Evolutionary conservation across 2,888 invertebrate genomes (phyloP), one percentile per base, ranked within the genome.

Genomic region (Troilus luridus): DNA sequence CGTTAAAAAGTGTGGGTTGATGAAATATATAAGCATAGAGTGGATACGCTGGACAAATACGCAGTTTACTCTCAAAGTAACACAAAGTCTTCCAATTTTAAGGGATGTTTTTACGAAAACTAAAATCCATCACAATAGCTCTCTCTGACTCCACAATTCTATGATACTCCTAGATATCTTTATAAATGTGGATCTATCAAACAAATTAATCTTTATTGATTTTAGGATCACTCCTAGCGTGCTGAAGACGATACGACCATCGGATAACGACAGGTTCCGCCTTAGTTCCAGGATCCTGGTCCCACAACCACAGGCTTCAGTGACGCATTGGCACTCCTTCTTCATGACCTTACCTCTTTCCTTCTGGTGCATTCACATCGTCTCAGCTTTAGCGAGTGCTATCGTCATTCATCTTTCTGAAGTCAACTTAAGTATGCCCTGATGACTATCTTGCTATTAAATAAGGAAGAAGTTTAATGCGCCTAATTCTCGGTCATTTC

Each of bases 381-480:
- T 58, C 56, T 85, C n/a, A 19, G 56, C 85, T 12, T n/a, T 56
- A 54, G 56, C 41, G 0, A 85, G 56, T 56, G 56, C 85, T n/a
- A n/a, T 58, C 85, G 56, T 85, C 85, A 85, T 85, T 8, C 56
- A 85, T 56, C n/a, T 85, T n/a, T 41, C 17, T 41, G 72, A 77
- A 77, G 17, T 77, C 72, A 41, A 77, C 41, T 77, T 41, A 41
- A 77, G 72, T 77, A 77, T 41, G 72, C 17, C 9, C 27, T 24
- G 11, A 67, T 24, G 21, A 21, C 21, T 64, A n/a, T n/a, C 21
- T 64, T 2, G 6, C 6, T 60, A 17, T 60, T n/a, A n/a, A n/a
- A n/a, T n/a, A n/a, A n/a, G n/a, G n/a, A n/a, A n/a, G n/a, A n/a
- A n/a, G n/a, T n/a, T 60, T 60, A 41, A 41, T 41, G 41, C 41